These are phyloP conservation scores for Sclerodermus sp. DNA, from an alignment of 2,888 invertebrate genomes.

Conservation along the genomic window DNA sequence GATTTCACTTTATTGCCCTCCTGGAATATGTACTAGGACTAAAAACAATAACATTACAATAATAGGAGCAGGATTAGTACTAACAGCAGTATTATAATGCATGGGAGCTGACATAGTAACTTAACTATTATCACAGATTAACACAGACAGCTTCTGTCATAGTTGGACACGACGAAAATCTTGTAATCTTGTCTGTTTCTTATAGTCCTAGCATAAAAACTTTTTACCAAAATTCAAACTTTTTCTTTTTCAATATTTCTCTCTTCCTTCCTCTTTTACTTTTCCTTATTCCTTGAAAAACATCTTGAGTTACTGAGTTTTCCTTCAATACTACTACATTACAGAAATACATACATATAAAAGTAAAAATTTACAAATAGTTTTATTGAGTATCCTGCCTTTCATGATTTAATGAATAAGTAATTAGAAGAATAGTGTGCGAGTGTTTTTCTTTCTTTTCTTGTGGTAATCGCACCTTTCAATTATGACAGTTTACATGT, in stretches of 20 bases:
- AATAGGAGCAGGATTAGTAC: constrained; percentile 30
- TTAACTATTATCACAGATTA: constrained; percentile 57
- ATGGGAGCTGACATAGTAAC: constrained; percentile 38
- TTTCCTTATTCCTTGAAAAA: too few relatives aligned
- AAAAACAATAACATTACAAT: constrained; percentile 28
- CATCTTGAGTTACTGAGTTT: too few relatives aligned
- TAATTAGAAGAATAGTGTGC: too few relatives aligned
- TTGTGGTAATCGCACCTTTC: too few relatives aligned
- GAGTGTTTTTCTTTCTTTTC: too few relatives aligned
- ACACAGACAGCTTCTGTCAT: constrained; percentile 49
- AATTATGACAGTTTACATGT: too few relatives aligned
- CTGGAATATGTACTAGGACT: constrained; percentile 24
- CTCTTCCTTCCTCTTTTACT: constrained; percentile 9
- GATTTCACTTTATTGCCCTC: constrained; percentile 30
- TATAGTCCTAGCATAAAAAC: constrained; percentile 7
- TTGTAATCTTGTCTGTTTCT: constrained; percentile 21
- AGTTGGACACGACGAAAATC: constrained; percentile 34
- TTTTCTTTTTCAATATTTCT: constrained; percentile 12
- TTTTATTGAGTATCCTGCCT: too few relatives aligned
- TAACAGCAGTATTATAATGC: constrained; percentile 36
- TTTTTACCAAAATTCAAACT: not conserved
- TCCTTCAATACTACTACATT: too few relatives aligned
- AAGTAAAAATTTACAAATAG: too few relatives aligned
- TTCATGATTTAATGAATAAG: too few relatives aligned
- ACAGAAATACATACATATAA: too few relatives aligned